Evolutionary conservation across 2,888 invertebrate species (phyloP), one percentile per base, ranked within the genome.

Genomic region (Alentia gelatinosa): DNA sequence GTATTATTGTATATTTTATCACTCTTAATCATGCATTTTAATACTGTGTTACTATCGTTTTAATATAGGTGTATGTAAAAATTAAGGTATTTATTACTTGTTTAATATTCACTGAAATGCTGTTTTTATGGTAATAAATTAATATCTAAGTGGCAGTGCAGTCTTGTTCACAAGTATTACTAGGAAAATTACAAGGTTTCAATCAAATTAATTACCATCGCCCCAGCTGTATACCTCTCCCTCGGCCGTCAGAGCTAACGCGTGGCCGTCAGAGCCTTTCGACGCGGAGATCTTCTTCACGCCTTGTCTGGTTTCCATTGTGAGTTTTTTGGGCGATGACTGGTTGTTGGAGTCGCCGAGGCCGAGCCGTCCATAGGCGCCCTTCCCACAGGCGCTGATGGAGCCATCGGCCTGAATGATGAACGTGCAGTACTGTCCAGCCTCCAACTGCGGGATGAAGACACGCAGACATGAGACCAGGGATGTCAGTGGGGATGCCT

Each of bases 211-310:
- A 95, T 93, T 97, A 90, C 97, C 97, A 95, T 97, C 97, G 75
- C 97, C 97, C 97, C 97, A 97, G 12, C 97, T 97, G 95, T 97
- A 97, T n/a, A 97, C 97, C 94, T 97, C 97, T 0, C 97, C 97
- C 93, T 97, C 97, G 94, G 97, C 97, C 0, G 97, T 97, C 91
- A 97, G 94, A 0, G 97, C 97, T 90, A 97, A 95, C 92, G 97
- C 97, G 94, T 97, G 97, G 0, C 97, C 97, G 95, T 97, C 97
- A 0, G 97, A 97, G 3, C 97, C 97, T 93, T 97, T 97, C 0
- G 97, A 97, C 0, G 97, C 97, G 0, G 97, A 97, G 86, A 97
- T 95, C 93, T 97, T 95, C 92, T 94, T 95, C 42, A 96, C 94
- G 40, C 92, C 92, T 37, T 93, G 91, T 47, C 96, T 96, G 33